Percentiles rank a stretch among this genome's conserved stretches.
Evolutionary conservation across 2,888 invertebrate genomes (phyloP).

Genomic region (Acronicta psi): DNA sequence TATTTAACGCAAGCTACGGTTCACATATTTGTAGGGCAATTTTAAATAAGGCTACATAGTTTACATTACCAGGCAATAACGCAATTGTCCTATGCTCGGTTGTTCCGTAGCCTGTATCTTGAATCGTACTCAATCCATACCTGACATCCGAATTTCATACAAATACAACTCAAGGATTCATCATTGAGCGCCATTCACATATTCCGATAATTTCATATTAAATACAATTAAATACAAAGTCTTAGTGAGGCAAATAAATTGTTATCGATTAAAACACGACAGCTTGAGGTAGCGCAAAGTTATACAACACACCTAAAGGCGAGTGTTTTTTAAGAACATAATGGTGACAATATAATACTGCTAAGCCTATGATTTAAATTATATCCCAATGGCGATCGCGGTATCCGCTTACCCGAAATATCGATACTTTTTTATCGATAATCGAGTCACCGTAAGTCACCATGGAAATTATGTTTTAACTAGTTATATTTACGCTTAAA

Average conservation of each 20-base stretch:
- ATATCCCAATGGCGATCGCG: slow-evolving; percentile 39
- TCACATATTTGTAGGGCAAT: neutral
- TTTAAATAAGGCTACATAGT: neutral
- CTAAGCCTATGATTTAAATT: slow-evolving; percentile 75
- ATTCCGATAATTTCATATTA: slow-evolving; percentile 18
- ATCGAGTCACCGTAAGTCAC: slow-evolving; percentile 22
- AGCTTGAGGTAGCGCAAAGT: slow-evolving; percentile 82
- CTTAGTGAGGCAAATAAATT: slow-evolving; percentile 42
- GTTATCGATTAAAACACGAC: slow-evolving; percentile 69
- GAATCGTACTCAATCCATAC: neutral
- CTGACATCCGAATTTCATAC: neutral
- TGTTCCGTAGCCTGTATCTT: slow-evolving; percentile 3
- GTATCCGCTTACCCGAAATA: slow-evolving; percentile 15
- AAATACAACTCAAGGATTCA: neutral
- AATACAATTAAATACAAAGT: slow-evolving; percentile 32
- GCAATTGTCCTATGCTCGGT: slow-evolving; percentile 5
- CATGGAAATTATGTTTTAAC: slow-evolving; percentile 33
- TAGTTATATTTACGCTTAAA: slow-evolving; percentile 48
- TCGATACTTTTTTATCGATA: slow-evolving; percentile 22
- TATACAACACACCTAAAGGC: slow-evolving; percentile 66
- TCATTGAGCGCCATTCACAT: neutral
- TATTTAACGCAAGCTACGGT: slow-evolving; percentile 34
- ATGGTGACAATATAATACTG: slow-evolving; percentile 81
- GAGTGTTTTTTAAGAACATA: slow-evolving; percentile 64
- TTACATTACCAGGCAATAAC: slow-evolving; percentile 6